These are phyloP conservation scores for Arctopsyche grandis DNA, from an alignment of 1,140 invertebrate genomes.

Conservation along the genomic window DNA sequence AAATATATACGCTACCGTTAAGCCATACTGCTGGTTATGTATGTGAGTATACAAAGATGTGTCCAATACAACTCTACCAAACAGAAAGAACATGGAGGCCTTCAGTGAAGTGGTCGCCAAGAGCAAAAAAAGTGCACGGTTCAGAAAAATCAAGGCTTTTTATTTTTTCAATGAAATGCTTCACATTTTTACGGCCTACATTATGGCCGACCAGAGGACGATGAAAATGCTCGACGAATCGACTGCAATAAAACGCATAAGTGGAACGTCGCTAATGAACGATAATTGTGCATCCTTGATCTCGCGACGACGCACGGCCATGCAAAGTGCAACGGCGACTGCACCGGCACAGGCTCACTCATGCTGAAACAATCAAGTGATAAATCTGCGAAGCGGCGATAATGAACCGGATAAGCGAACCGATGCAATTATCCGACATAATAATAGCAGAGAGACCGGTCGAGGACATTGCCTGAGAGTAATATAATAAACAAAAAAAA, in stretches of 20 bases:
- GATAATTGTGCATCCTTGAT: slow-evolving; percentile 31
- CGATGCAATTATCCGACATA: slow-evolving; percentile 18
- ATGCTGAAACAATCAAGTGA: slow-evolving; percentile 31
- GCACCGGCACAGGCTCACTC: neutral
- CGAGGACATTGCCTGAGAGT: neutral
- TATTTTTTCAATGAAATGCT: too few relatives aligned
- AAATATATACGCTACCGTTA: too few relatives aligned
- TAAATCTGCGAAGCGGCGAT: slow-evolving; percentile 23
- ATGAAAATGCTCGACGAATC: neutral
- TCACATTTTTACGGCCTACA: too few relatives aligned
- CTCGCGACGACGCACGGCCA: neutral
- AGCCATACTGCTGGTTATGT: too few relatives aligned
- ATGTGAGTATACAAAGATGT: too few relatives aligned
- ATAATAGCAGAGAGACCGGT: neutral
- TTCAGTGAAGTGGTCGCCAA: too few relatives aligned
- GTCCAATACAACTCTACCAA: too few relatives aligned
- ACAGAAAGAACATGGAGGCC: too few relatives aligned
- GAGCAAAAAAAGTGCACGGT: too few relatives aligned
- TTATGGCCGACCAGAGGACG: too few relatives aligned
- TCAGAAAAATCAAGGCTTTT: too few relatives aligned
- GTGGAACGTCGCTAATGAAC: slow-evolving; percentile 15
- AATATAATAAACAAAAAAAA: neutral
- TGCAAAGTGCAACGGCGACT: slow-evolving; percentile 11
- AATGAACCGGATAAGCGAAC: slow-evolving; percentile 17
- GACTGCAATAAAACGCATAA: neutral